Conservation (phyloP, 2,113 vertebrate species). For the Telmatochromis sp. region DNA sequence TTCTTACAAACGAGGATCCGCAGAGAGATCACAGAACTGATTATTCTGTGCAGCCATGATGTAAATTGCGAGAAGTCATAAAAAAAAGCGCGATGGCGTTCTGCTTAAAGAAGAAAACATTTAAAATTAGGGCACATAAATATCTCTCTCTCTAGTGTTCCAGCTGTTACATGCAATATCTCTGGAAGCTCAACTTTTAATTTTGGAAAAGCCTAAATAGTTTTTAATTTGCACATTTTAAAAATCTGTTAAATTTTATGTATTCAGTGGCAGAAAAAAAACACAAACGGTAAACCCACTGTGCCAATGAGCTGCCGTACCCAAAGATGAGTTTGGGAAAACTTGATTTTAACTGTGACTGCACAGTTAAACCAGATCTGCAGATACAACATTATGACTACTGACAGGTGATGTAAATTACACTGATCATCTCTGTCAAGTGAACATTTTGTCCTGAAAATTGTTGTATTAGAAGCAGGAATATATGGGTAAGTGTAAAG, state of each 20-base stretch:
- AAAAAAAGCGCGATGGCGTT: neutral
- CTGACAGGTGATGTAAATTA: neutral
- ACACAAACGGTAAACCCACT: neutral
- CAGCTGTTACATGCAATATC: neutral
- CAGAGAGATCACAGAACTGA: neutral
- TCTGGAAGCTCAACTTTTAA: neutral
- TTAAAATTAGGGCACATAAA: neutral
- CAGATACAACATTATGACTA: neutral
- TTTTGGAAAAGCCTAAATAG: neutral
- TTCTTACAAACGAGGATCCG: neutral
- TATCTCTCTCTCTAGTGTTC: neutral
- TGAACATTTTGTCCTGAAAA: neutral
- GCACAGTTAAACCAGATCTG: neutral
- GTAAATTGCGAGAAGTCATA: neutral
- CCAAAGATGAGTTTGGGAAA: neutral
- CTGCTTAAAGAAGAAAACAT: neutral
- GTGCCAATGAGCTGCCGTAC: neutral
- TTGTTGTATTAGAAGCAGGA: neutral
- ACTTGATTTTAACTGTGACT: neutral
- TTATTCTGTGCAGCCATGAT: neutral
- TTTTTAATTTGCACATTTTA: neutral
- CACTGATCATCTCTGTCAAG: neutral
- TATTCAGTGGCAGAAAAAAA: neutral
- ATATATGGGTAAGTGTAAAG: neutral
- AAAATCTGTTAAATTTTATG: neutral